These are phyloP conservation scores for Gambusia affinis DNA, from an alignment of 2,113 vertebrate genomes.

Conservation along the genomic window DNA sequence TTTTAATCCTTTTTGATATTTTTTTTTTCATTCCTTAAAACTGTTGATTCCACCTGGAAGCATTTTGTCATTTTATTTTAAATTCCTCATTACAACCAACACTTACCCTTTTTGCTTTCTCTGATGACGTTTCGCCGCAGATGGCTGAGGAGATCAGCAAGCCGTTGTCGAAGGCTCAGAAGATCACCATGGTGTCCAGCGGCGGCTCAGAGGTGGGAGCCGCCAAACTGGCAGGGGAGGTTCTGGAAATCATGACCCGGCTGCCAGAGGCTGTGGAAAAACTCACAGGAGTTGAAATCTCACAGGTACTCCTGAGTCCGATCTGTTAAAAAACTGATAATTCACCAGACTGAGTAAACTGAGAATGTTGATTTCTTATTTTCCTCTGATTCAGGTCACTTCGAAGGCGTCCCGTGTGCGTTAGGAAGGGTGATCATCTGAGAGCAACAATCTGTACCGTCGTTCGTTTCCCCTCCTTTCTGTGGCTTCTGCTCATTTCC, in stretches of 20 bases:
- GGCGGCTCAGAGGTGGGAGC: constrained; percentile 85
- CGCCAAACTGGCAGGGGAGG: constrained; percentile 87
- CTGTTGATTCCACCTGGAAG: too few species aligned
- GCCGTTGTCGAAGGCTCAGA: constrained; percentile 81
- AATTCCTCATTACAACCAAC: too few species aligned
- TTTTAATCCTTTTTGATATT: neutral
- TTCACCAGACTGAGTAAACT: neutral
- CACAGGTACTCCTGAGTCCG: constrained; percentile 72
- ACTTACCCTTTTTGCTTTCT: too few species aligned
- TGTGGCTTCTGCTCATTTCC: constrained; percentile 2
- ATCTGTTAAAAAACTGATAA: neutral
- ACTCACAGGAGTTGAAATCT: constrained; percentile 88
- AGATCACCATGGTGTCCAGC: constrained; percentile 91
- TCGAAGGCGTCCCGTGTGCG: constrained; percentile 33
- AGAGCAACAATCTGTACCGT: constrained; percentile 18
- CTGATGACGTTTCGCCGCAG: constrained; percentile 56
- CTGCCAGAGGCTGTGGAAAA: constrained; percentile 85
- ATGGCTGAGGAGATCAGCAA: constrained; percentile 90
- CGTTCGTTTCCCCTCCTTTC: constrained; percentile 10
- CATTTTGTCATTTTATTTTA: too few species aligned
- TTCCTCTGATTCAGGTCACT: constrained; percentile 45
- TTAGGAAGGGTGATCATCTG: constrained; percentile 41
- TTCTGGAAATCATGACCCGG: constrained; percentile 88
- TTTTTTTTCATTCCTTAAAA: neutral
- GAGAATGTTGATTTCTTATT: fast-evolving